phyloP scores from a whole-genome alignment of 2,888 invertebrate species.

The Eristalis tenax region DNA sequence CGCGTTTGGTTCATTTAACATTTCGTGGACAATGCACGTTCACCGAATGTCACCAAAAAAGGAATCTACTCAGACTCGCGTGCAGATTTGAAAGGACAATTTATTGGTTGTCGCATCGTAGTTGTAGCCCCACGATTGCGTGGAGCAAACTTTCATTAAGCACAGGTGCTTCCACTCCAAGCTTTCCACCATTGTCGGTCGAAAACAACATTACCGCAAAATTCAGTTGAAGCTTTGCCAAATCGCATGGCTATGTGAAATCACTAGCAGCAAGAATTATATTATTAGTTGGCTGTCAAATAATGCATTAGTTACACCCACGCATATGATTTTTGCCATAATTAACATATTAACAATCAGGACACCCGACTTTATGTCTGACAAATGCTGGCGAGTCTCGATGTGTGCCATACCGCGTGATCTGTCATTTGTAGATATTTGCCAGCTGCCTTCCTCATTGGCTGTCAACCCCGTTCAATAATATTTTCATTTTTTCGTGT shows the following conservation, averaged over 20 bases:
- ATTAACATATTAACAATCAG: neutral
- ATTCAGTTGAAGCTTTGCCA: neutral
- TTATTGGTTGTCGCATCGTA: neutral
- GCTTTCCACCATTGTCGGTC: neutral
- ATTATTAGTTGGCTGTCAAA: neutral
- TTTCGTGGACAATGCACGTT: no score
- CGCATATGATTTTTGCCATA: neutral
- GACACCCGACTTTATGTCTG: conserved; percentile 42
- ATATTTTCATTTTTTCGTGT: conserved; percentile 72
- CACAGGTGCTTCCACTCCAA: no score
- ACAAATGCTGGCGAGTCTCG: conserved; percentile 44
- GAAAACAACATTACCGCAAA: neutral
- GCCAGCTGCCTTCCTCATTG: conserved; percentile 72
- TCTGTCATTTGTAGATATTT: conserved; percentile 68
- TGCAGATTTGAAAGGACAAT: neutral
- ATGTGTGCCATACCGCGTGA: conserved; percentile 63
- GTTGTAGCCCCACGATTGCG: neutral
- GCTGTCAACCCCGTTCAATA: conserved; percentile 72
- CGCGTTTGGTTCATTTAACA: no score
- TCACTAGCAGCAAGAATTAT: neutral
- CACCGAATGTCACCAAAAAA: no score
- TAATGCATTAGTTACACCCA: no score
- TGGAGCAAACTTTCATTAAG: neutral
- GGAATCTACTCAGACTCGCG: no score
- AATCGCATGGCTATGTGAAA: neutral